phyloP scores from a whole-genome alignment of 1,140 invertebrate species.

The Panagrolaimus sp. region DNA sequence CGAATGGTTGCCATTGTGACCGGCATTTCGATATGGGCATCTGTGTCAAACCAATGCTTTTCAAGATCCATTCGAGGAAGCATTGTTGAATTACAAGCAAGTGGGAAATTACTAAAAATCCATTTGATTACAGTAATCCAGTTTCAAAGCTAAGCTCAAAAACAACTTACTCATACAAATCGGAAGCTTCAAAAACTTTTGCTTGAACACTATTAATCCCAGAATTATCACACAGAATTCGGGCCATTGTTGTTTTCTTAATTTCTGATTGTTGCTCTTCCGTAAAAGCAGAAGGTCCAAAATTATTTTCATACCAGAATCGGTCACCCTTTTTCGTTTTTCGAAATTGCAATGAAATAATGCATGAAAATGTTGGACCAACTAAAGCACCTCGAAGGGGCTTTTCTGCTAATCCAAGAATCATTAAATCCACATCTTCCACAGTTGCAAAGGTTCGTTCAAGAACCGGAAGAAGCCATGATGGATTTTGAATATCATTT shows the following conservation, averaged over 20 bases:
- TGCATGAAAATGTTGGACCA: slow-evolving; percentile 77
- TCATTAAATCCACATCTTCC: slow-evolving; percentile 75
- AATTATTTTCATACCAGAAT: slow-evolving; percentile 59
- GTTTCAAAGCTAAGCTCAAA: not conserved
- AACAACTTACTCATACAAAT: slow-evolving; percentile 40
- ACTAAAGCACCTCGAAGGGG: slow-evolving; percentile 68
- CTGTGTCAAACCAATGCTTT: slow-evolving; percentile 36
- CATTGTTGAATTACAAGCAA: slow-evolving; percentile 34
- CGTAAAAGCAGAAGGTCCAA: slow-evolving; percentile 66
- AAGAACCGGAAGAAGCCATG: slow-evolving; percentile 38
- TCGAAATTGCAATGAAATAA: slow-evolving; percentile 76
- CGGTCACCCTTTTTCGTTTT: slow-evolving; percentile 55
- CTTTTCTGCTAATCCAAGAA: slow-evolving; percentile 73
- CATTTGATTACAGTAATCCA: not conserved
- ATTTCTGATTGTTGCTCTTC: slow-evolving; percentile 70
- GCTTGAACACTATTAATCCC: slow-evolving; percentile 65
- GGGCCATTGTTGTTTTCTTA: slow-evolving; percentile 68
- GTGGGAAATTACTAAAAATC: slow-evolving; percentile 36
- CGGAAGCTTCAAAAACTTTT: slow-evolving; percentile 62
- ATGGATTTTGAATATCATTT: slow-evolving; percentile 36
- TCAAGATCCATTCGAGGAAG: slow-evolving; percentile 29
- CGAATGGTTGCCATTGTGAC: slow-evolving; percentile 39
- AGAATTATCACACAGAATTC: slow-evolving; percentile 75
- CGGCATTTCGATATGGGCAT: slow-evolving; percentile 37
- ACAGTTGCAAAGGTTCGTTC: slow-evolving; percentile 60